A percentile compares a stretch with the other conserved stretches of the same genome.
phyloP scores from a whole-genome alignment of 1,140 invertebrate species.

The Aphelenchoides fujianensis region DNA sequence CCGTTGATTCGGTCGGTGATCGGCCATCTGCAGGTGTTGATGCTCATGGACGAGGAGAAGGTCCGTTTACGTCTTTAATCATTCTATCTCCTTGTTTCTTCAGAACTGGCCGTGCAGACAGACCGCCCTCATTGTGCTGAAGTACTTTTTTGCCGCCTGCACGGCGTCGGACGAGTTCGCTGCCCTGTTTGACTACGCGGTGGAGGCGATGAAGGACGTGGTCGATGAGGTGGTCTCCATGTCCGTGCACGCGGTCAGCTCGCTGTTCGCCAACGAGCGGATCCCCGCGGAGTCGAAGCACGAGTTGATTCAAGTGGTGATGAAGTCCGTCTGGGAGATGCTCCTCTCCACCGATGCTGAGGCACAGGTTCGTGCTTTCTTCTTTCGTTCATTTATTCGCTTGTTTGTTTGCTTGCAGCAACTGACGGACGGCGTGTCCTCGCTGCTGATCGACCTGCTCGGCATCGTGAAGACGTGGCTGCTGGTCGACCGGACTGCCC shows the following conservation, averaged over 20 bases:
- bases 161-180: conserved; percentile 18
- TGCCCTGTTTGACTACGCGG: conserved; percentile 17
- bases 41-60: conserved; percentile 22
- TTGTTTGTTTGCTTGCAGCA: too few species aligned
- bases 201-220: conserved; percentile 27
- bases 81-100: too few species aligned
- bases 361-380: conserved; percentile 14
- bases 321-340: conserved; percentile 39
- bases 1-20: conserved; percentile 21
- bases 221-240: conserved; percentile 42
- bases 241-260: conserved; percentile 33
- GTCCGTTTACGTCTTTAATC: conserved; percentile 29
- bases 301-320: conserved; percentile 31
- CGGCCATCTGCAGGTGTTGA: conserved; percentile 13
- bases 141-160: conserved; percentile 35
- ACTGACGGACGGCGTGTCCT: conserved; percentile 43
- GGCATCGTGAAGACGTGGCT: conserved; percentile 45
- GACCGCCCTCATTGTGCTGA: conserved; percentile 42
- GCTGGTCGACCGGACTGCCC: conserved; percentile 12
- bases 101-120: conserved; percentile 50
- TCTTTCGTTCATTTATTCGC: too few species aligned
- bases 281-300: conserved; percentile 19
- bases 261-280: conserved; percentile 35
- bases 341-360: conserved; percentile 15
- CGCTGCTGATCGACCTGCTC: conserved; percentile 41